A percentile compares a stretch with the other conserved stretches of the same genome.
phyloP scores from a whole-genome alignment of 2,888 invertebrate species.

The Philhelius pedissequus region DNA sequence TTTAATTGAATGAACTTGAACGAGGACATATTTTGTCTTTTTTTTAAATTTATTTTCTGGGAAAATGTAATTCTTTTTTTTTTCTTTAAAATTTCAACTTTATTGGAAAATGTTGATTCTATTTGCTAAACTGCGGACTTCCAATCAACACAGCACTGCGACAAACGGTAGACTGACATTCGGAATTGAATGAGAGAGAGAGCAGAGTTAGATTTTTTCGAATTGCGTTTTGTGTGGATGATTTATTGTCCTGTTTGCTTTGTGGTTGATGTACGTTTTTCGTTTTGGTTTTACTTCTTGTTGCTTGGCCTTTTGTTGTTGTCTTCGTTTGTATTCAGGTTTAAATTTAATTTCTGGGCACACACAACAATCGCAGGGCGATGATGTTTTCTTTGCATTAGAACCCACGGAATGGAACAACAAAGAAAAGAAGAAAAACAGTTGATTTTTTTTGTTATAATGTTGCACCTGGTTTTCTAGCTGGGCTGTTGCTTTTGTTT shows the following conservation, averaged over 20 bases:
- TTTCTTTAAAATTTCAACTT: conserved; percentile 15
- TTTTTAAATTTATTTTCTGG: neutral
- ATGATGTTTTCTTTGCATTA: neutral
- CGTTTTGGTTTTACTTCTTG: neutral
- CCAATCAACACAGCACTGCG: conserved; percentile 69
- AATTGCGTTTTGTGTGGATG: conserved; percentile 53
- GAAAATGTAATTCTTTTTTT: neutral
- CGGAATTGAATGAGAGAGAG: conserved; percentile 54
- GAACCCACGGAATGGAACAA: conserved; percentile 30
- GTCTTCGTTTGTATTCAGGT: conserved; percentile 40
- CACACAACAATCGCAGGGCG: neutral
- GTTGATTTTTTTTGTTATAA: neutral
- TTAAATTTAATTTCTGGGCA: conserved; percentile 48
- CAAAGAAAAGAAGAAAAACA: neutral
- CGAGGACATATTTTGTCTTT: conserved; percentile 41
- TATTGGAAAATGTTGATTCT: conserved; percentile 30
- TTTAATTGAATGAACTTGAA: conserved; percentile 48
- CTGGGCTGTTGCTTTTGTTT: too few relatives aligned
- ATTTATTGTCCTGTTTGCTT: conserved; percentile 44
- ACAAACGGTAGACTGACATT: conserved; percentile 69
- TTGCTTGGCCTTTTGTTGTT: conserved; percentile 60
- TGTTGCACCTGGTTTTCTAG: neutral
- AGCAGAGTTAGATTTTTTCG: conserved; percentile 48
- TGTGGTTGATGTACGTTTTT: conserved; percentile 17
- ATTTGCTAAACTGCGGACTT: conserved; percentile 30